Percentiles rank a stretch among this genome's conserved stretches.
Conservation (phyloP, 2,797 vertebrate genomes). For the Sandelia bainsii region DNA sequence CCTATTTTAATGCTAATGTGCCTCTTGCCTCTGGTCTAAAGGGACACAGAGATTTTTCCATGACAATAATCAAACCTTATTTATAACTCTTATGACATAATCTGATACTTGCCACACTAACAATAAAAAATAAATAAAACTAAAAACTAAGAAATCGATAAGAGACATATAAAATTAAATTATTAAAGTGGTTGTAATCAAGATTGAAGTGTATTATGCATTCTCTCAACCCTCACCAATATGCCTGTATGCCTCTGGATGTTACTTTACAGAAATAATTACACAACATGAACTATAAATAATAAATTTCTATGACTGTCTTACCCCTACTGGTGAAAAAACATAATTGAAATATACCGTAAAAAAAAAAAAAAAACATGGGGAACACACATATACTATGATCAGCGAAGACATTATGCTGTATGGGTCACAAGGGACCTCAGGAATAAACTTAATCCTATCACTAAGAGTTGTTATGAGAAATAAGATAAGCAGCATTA, state of each 20-base stretch:
- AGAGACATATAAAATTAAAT: background rate
- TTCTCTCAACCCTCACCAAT: background rate
- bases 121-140: background rate
- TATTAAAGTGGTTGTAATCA: too few species aligned
- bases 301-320: background rate
- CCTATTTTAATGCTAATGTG: conserved; percentile 23
- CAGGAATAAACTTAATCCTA: conserved; percentile 56
- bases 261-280: background rate
- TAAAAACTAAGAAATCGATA: background rate
- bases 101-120: background rate
- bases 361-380: conserved; percentile 6
- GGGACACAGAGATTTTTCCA: background rate
- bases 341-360: conserved; percentile 13
- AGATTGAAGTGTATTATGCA: background rate
- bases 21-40: conserved; percentile 5
- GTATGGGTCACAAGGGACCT: conserved; percentile 55
- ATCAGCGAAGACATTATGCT: conserved; percentile 53
- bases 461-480: conserved; percentile 59
- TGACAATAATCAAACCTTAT: background rate
- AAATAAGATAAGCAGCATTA: conserved; percentile 60
- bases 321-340: conserved; percentile 22
- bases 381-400: conserved; percentile 29
- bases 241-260: background rate
- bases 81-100: background rate
- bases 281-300: background rate